Conservation (phyloP, 2,888 invertebrate species). For the Xanthostigma xanthostigma region DNA sequence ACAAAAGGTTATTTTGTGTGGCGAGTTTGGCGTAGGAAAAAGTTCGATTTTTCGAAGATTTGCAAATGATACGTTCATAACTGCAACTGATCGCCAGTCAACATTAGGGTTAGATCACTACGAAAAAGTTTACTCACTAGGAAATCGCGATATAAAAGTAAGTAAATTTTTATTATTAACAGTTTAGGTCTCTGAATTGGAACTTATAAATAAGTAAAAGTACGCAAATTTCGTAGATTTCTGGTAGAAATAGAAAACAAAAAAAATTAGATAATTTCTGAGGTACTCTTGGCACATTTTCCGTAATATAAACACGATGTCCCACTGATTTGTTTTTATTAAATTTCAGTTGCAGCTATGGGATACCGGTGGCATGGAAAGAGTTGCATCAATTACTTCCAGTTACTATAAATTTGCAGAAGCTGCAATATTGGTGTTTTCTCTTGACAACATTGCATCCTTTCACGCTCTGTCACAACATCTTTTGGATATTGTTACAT, state of each 20-base stretch:
- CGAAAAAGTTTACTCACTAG: slow-evolving; percentile 61
- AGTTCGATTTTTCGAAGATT: slow-evolving; percentile 85
- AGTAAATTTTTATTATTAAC: slow-evolving; percentile 20
- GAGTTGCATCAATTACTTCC: slow-evolving; percentile 87
- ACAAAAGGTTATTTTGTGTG: slow-evolving; percentile 85
- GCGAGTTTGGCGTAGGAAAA: slow-evolving; percentile 93
- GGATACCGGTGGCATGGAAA: slow-evolving; percentile 96
- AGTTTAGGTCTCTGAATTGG: too few species aligned
- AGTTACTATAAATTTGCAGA: slow-evolving; percentile 94
- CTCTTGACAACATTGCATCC: slow-evolving; percentile 78
- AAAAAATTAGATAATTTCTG: too few species aligned
- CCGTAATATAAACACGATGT: too few species aligned
- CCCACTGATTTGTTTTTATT: too few species aligned
- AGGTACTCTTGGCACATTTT: too few species aligned
- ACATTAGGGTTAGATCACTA: slow-evolving; percentile 86
- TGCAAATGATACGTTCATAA: slow-evolving; percentile 77
- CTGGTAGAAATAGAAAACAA: too few species aligned
- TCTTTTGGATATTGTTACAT: slow-evolving; percentile 81
- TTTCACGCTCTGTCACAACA: slow-evolving; percentile 88
- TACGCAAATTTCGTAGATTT: too few species aligned
- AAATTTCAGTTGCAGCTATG: slow-evolving; percentile 69
- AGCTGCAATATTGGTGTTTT: slow-evolving; percentile 84
- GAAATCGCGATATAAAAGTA: slow-evolving; percentile 67
- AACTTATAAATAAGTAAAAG: too few species aligned
- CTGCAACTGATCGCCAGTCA: slow-evolving; percentile 66